Percentiles rank a stretch among this genome's conserved stretches.
phyloP scores from a whole-genome alignment of 2,888 invertebrate species.

The Neria commutata region DNA sequence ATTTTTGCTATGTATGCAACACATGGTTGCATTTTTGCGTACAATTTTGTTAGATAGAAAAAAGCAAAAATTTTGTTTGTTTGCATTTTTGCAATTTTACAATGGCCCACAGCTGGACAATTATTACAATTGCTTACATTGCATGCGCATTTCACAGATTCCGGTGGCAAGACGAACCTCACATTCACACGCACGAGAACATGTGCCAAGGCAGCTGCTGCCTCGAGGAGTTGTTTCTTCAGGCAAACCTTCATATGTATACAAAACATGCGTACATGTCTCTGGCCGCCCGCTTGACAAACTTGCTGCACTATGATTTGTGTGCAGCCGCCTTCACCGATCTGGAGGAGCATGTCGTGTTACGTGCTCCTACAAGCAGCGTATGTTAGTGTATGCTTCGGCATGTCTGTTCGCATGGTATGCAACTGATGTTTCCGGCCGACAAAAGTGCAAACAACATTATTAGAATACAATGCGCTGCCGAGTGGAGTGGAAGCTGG shows the following conservation, averaged over 20 bases:
- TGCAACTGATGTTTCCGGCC: constrained; percentile 36
- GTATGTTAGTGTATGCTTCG: constrained; percentile 12
- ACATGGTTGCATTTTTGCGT: not conserved
- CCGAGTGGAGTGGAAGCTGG: too few relatives aligned
- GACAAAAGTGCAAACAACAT: constrained; percentile 34
- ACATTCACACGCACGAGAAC: too few relatives aligned
- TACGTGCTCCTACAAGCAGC: not conserved
- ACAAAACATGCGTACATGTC: too few relatives aligned
- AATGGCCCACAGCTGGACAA: constrained; percentile 7
- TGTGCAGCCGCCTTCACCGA: constrained; percentile 19
- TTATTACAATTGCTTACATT: constrained; percentile 38
- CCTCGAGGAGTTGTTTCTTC: too few relatives aligned
- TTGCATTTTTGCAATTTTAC: too few relatives aligned
- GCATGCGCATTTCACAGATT: constrained; percentile 36
- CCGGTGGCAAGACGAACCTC: too few relatives aligned
- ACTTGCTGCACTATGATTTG: constrained; percentile 44
- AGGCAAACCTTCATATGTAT: too few relatives aligned
- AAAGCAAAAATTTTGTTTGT: constrained; percentile 19
- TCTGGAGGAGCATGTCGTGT: not conserved
- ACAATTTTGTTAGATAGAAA: not conserved
- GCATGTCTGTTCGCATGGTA: constrained; percentile 28
- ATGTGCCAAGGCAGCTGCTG: too few relatives aligned
- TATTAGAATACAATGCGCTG: constrained; percentile 25
- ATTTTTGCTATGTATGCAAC: not conserved
- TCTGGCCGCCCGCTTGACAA: constrained; percentile 44